Conservation (phyloP, 2,113 vertebrate genomes). For the Rostratula benghalensis region DNA sequence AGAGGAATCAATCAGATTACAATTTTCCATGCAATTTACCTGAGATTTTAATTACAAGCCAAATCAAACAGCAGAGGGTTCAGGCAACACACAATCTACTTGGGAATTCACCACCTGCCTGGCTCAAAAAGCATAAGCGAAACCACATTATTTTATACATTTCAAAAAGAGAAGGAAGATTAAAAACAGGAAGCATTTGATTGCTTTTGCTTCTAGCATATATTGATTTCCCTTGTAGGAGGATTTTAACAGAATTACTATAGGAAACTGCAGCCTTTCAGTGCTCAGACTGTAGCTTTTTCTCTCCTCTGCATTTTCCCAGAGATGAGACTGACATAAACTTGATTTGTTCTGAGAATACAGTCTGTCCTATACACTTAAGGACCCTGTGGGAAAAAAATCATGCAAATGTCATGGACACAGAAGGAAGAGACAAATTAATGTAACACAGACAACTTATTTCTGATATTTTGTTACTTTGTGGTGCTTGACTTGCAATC, state of each 20-base stretch:
- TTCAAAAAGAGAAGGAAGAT: neutral
- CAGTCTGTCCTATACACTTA: neutral
- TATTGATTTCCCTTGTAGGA: neutral
- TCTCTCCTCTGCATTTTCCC: neutral
- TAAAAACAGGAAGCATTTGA: neutral
- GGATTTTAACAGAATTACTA: neutral
- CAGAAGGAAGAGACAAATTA: neutral
- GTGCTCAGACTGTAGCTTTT: neutral
- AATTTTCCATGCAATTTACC: neutral
- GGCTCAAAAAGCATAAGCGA: neutral
- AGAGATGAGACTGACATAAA: neutral
- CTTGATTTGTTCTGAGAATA: neutral
- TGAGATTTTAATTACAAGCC: neutral
- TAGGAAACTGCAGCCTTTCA: neutral
- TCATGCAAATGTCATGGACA: neutral
- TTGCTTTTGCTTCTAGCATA: neutral
- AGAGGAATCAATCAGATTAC: neutral
- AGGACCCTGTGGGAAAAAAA: neutral
- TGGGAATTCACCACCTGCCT: constrained; percentile 9
- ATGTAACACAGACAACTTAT: neutral
- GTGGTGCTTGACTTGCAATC: neutral
- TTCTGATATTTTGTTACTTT: constrained; percentile 1
- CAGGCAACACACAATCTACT: neutral
- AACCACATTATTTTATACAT: neutral
- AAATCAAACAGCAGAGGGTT: neutral